Evolutionary conservation across 2,113 vertebrate species (phyloP).

Genomic region (Struthio camelus): DNA sequence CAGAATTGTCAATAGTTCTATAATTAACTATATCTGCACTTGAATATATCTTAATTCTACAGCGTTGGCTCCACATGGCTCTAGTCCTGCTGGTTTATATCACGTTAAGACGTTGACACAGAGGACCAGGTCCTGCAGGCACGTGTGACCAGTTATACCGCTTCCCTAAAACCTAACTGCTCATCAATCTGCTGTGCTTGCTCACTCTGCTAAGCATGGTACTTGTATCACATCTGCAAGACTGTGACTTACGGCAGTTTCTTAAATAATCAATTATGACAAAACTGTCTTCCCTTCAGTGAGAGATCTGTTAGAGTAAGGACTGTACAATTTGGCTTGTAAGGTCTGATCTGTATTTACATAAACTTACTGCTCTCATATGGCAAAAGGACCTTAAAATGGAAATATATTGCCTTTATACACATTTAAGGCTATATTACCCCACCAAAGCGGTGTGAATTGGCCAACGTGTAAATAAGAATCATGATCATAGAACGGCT

Average conservation of each 20-base stretch:
- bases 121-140: neutral
- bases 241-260: neutral
- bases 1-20: neutral
- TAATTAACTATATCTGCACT: neutral
- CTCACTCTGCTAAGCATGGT: neutral
- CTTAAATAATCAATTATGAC: neutral
- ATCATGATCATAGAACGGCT: neutral
- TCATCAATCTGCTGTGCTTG: neutral
- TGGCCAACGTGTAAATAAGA: slow-evolving; percentile 2
- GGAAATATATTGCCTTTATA: neutral
- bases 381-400: neutral
- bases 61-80: neutral
- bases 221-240: neutral
- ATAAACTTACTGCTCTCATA: neutral
- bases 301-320: neutral
- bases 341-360: neutral
- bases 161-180: neutral
- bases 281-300: neutral
- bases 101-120: neutral
- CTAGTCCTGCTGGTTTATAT: neutral
- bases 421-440: neutral
- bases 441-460: neutral
- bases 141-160: neutral
- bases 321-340: neutral
- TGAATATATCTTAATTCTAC: neutral